Conservation (phyloP, 1,140 invertebrate species). For the Zelostemma sp. region DNA sequence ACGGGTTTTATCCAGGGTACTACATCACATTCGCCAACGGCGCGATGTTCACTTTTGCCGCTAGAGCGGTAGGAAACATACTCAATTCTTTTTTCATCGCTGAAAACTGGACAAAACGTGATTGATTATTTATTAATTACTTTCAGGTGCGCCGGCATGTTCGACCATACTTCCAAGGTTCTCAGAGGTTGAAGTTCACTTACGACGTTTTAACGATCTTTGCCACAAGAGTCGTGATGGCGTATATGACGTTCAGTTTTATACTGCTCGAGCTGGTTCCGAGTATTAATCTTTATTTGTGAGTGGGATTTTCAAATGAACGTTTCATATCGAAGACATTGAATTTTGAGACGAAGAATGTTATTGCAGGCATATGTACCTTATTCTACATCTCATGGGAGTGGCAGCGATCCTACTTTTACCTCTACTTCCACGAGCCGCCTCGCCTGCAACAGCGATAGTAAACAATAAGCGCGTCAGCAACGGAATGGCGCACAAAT, state of each 20-base stretch:
- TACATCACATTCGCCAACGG: constrained; percentile 94
- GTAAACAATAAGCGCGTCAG: not conserved
- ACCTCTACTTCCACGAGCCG: constrained; percentile 56
- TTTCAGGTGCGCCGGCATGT: constrained; percentile 78
- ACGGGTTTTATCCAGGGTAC: constrained; percentile 98
- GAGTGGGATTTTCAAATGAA: constrained; percentile 60
- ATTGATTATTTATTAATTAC: too few relatives aligned
- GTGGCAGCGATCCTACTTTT: constrained; percentile 70
- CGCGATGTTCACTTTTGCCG: constrained; percentile 87
- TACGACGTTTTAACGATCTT: constrained; percentile 86
- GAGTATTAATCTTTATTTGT: constrained; percentile 77
- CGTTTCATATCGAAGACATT: not conserved
- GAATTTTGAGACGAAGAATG: not conserved
- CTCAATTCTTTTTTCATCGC: not conserved
- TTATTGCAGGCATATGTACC: constrained; percentile 70
- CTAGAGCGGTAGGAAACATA: constrained; percentile 76
- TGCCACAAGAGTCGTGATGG: constrained; percentile 84
- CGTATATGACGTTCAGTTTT: constrained; percentile 91
- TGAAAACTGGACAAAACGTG: too few relatives aligned
- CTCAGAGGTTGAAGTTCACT: constrained; percentile 74
- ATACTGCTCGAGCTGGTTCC: constrained; percentile 86
- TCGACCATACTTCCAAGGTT: constrained; percentile 82
- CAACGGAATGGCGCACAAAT: not conserved
- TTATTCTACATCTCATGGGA: constrained; percentile 74
- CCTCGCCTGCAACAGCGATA: not conserved